Conservation (phyloP, 2,888 invertebrate species). For the Scaptomyza polygonia region DNA sequence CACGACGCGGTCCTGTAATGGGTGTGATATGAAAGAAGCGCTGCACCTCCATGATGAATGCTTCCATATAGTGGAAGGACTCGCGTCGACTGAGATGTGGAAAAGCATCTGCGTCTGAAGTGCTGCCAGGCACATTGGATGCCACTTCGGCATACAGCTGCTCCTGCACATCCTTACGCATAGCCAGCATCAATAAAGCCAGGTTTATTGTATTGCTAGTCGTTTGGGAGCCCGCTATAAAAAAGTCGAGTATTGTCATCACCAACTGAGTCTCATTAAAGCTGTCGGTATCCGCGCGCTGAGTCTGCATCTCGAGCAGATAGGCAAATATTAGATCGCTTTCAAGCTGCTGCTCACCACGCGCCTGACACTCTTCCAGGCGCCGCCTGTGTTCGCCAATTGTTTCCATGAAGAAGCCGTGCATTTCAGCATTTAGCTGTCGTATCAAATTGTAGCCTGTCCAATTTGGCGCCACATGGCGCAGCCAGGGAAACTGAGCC, state of each 20-base stretch:
- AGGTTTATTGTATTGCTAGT: slow-evolving; percentile 88
- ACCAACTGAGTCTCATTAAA: slow-evolving; percentile 87
- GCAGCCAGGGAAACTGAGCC: slow-evolving; percentile 87
- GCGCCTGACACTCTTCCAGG: slow-evolving; percentile 78
- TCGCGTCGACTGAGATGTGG: slow-evolving; percentile 82
- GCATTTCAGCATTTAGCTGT: slow-evolving; percentile 86
- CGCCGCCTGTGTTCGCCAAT: slow-evolving; percentile 86
- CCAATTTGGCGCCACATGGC: slow-evolving; percentile 86
- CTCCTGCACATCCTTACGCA: slow-evolving; percentile 86
- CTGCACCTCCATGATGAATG: slow-evolving; percentile 86
- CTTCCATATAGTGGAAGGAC: slow-evolving; percentile 86
- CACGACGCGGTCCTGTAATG: slow-evolving; percentile 86
- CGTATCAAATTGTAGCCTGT: slow-evolving; percentile 87
- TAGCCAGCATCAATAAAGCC: slow-evolving; percentile 86
- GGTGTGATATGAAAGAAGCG: slow-evolving; percentile 86
- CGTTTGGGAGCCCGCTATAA: slow-evolving; percentile 88
- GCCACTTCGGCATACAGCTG: slow-evolving; percentile 86
- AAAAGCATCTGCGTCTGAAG: slow-evolving; percentile 46
- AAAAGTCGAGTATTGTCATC: slow-evolving; percentile 88
- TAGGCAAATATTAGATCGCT: slow-evolving; percentile 88
- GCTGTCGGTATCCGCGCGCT: slow-evolving; percentile 51
- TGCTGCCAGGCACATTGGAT: slow-evolving; percentile 67
- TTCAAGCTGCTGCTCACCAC: slow-evolving; percentile 82
- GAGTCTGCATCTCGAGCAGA: slow-evolving; percentile 86
- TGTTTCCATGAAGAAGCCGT: slow-evolving; percentile 85